Base-by-base conservation (phyloP, 2,113 vertebrate species). In the Tympanuchus pallidicinctus region DNA sequence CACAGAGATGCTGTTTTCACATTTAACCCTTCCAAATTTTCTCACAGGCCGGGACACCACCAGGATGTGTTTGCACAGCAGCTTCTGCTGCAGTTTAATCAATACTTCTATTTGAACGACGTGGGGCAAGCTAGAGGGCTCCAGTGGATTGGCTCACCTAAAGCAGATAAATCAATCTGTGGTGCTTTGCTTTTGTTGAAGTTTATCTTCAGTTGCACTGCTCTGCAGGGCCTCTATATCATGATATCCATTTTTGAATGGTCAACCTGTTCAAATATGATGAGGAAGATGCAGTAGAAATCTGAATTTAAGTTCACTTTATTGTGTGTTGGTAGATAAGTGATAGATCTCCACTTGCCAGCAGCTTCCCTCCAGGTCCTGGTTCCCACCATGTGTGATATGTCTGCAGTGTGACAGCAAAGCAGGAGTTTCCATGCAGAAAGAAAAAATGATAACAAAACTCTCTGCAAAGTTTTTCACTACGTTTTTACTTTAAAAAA, bases 1-100 rank as follows among this genome's bases (percentile, higher is more conserved):
- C 66, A 45, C 5, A 0, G 76, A 72, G 52, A 27, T 66, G 32
- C 57, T 95, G 63, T 64, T 83, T 92, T 85, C 63, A 56, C 12
- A 3, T 78, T 88, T 93, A 93, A 92, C 88, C 48, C 90, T 75
- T 88, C 63, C 61, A n/a, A 72, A 86, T 89, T 82, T 45, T 64
- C 14, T 25, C 16, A 5, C 27, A 15, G 2, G 2, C 66, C 27
- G 28, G 80, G 47, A 86, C 83, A 69, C 27, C 81, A 79, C 73
- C 48, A 38, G 63, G 81, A 89, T 67, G 42, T 77, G 60, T 86
- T 94, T 93, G 45, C 67, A 70, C 32, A 64, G 78, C 69, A 60
- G 71, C 38, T 89, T 82, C 84, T 96, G 67, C 64, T 14, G 10
- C 47, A 64, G 3, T 88, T 92, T 77, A 64, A 60, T 96, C 89